These are phyloP conservation scores for Tympanuchus pallidicinctus DNA, from an alignment of 2,113 vertebrate species.

Conservation along the genomic window DNA sequence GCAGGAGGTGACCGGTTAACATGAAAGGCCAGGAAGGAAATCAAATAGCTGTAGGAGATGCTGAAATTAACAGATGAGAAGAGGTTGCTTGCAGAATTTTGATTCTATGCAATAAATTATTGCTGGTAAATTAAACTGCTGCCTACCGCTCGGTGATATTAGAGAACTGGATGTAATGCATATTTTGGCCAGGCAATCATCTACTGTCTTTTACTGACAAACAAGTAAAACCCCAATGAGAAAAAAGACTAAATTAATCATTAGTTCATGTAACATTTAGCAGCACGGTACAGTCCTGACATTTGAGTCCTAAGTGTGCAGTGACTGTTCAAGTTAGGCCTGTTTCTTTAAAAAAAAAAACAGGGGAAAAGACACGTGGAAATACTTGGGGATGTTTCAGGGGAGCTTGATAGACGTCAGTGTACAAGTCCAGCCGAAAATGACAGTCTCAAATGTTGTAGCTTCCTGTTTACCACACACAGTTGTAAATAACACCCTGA, in stretches of 20 bases:
- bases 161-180: neutral
- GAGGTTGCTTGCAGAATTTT: slow-evolving; percentile 2
- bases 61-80: slow-evolving; percentile 48
- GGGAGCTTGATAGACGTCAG: neutral
- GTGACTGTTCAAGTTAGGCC: neutral
- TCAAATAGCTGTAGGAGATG: slow-evolving; percentile 26
- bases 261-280: slow-evolving; percentile 30
- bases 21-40: slow-evolving; percentile 50
- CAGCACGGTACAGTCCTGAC: neutral
- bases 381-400: neutral
- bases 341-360: neutral
- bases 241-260: slow-evolving; percentile 1
- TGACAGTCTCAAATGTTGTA: neutral
- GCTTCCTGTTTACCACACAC: neutral
- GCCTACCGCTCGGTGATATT: neutral
- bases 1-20: slow-evolving; percentile 32
- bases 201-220: neutral
- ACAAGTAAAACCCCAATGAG: neutral
- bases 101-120: neutral
- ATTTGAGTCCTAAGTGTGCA: neutral
- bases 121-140: slow-evolving; percentile 4
- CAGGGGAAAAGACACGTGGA: neutral
- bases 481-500: slow-evolving; percentile 23
- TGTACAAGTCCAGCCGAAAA: neutral
- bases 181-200: neutral